Conservation (phyloP, 2,113 vertebrate species). For the Nannobrachium achirus region DNA sequence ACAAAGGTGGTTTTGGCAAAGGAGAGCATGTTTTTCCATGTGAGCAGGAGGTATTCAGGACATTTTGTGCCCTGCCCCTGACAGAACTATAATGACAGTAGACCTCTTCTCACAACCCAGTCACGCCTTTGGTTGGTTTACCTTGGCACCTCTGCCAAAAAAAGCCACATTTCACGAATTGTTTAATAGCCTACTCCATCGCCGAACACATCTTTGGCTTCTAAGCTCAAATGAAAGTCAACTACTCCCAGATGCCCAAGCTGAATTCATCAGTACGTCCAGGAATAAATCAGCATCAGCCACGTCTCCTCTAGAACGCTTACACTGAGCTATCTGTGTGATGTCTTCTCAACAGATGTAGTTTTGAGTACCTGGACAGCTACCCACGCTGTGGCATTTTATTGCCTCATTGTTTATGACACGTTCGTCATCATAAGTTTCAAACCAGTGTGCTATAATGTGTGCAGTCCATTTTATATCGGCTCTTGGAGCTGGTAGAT, state of each 20-base stretch:
- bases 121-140: slow-evolving; percentile 16
- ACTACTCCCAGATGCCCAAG: slow-evolving; percentile 7
- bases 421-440: not conserved
- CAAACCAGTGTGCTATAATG: not conserved
- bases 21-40: slow-evolving; percentile 23
- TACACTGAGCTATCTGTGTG: not conserved
- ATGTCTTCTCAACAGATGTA: slow-evolving; percentile 31
- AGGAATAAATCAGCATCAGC: slow-evolving; percentile 13
- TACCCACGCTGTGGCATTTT: too few species aligned
- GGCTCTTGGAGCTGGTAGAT: slow-evolving; percentile 12
- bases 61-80: slow-evolving; percentile 42
- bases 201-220: not conserved
- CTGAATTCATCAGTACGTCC: not conserved
- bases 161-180: not conserved
- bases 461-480: slow-evolving; percentile 14
- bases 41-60: slow-evolving; percentile 33
- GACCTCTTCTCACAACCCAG: slow-evolving; percentile 11
- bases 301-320: not conserved
- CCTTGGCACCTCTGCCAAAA: not conserved
- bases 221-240: not conserved
- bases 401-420: not conserved
- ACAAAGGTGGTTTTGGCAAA: slow-evolving; percentile 43
- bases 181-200: not conserved
- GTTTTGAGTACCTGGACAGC: not conserved
- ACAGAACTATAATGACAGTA: slow-evolving; percentile 2